Evolutionary conservation across 2,888 invertebrate species (phyloP), one percentile per base, ranked within the genome.

Genomic region (Resseliella maxima): DNA sequence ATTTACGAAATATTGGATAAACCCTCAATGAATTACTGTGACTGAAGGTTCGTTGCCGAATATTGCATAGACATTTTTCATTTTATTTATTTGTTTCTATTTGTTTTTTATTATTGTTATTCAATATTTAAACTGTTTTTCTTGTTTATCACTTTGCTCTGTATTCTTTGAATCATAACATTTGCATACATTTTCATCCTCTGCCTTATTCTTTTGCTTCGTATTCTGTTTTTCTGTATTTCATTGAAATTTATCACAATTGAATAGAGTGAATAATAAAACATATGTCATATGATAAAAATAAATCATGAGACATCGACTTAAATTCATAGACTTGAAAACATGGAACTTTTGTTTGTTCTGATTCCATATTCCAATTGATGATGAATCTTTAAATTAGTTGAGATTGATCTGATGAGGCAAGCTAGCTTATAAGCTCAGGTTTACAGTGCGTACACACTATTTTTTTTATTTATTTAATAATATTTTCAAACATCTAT

Each of bases 221-320:
- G n/a, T n/a, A n/a, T n/a, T n/a, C n/a, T n/a, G n/a, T n/a, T n/a
- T n/a, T n/a, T n/a, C n/a, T n/a, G n/a, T n/a, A n/a, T n/a, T n/a
- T n/a, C n/a, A n/a, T n/a, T n/a, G n/a, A n/a, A n/a, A n/a, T n/a
- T n/a, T n/a, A n/a, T n/a, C n/a, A n/a, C n/a, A n/a, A n/a, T n/a
- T n/a, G 45, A 45, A 45, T 45, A 12, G 12, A 10, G n/a, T n/a
- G n/a, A n/a, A n/a, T n/a, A n/a, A n/a, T n/a, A n/a, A n/a, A n/a
- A n/a, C n/a, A n/a, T 35, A 72, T 72, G 72, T 72, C 72, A 72
- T 15, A 27, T 72, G 72, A 31, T 72, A 72, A 72, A 72, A 72
- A 72, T 72, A 72, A 72, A n/a, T 35, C 31, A 72, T 72, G 72
- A 72, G 12, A n/a, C n/a, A n/a, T n/a, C n/a, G n/a, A n/a, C n/a